Evolutionary conservation across 2,113 vertebrate genomes (phyloP), one percentile per base, ranked within the genome.

Genomic region (Mixornis gularis): DNA sequence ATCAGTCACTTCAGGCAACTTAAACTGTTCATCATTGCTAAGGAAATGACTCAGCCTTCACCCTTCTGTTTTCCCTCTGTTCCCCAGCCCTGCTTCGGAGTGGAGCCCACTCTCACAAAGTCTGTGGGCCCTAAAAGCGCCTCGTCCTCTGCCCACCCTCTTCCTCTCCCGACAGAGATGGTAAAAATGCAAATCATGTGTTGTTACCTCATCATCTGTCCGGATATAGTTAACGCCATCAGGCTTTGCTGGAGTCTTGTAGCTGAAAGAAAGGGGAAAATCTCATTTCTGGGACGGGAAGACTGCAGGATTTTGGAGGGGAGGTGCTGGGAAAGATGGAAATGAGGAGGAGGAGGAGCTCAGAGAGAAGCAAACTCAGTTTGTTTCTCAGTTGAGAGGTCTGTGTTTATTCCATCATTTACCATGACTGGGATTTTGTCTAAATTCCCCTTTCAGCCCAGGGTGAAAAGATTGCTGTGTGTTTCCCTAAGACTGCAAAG

Each of bases 151-250:
- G 91, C 94, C 88, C 79, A 90, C 95, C 93, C 92, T 48, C 90
- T 0, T 90, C 76, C 92, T 74, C 85, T 38, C 71, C 84, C 7
- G 34, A 22, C 71, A 63, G 66, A 25, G 92, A 83, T 71, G 81
- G 40, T 27, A 43, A 49, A 43, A 49, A 90, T 85, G 89, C 94
- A 87, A 79, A 88, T 52, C 29, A 7, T 48, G 76, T 44, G 86
- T 97, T 24, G 90, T 97, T 98, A 99, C 99, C 99, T 99, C 99
- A 79, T 99, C 99, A 36, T 99, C 98, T 94, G 98, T 98, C 90
- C 98, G 98, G 86, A 98, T 98, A 34, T 99, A 99, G 79, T 99
- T 98, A 79, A 98, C 98, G 2, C 97, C 97, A 4, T 98, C 98
- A 12, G 97, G 97, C 90, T 98, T 99, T 55, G 97, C 98, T 70